Evolutionary conservation across 1,140 invertebrate species (phyloP).

Genomic region (Sycophila sp.): DNA sequence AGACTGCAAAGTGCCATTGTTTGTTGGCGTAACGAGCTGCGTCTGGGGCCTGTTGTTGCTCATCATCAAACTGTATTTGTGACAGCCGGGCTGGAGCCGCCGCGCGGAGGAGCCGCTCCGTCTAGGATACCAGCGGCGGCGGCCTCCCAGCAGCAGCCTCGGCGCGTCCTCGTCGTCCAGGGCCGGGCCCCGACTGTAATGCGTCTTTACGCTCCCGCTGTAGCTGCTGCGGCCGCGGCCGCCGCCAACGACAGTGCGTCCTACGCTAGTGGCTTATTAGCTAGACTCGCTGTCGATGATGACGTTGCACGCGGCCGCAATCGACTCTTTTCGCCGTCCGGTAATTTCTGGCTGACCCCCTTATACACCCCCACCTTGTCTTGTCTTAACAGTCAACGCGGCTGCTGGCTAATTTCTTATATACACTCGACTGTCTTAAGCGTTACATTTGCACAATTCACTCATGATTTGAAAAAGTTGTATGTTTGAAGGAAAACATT

Average conservation of each 20-base stretch:
- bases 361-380: too few relatives aligned
- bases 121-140: neutral
- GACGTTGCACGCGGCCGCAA: conserved; percentile 59
- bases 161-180: conserved; percentile 38
- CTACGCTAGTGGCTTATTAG: conserved; percentile 66
- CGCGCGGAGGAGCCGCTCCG: neutral
- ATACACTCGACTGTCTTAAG: too few relatives aligned
- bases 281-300: conserved; percentile 51
- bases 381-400: too few relatives aligned
- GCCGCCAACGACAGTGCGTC: too few relatives aligned
- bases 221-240: conserved; percentile 62
- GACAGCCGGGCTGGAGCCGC: conserved; percentile 60
- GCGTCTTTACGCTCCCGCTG: conserved; percentile 55
- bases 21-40: conserved; percentile 78
- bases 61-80: conserved; percentile 78
- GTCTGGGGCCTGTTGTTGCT: conserved; percentile 76
- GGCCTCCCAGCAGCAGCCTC: neutral
- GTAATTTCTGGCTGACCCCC: too few relatives aligned
- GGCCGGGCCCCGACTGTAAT: conserved; percentile 30
- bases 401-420: too few relatives aligned
- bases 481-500: too few relatives aligned
- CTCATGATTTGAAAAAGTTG: too few relatives aligned
- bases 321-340: conserved; percentile 58
- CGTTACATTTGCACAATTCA: too few relatives aligned
- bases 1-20: conserved; percentile 76